phyloP scores from a whole-genome alignment of 2,113 vertebrate species.

The Lophura nycthemera region DNA sequence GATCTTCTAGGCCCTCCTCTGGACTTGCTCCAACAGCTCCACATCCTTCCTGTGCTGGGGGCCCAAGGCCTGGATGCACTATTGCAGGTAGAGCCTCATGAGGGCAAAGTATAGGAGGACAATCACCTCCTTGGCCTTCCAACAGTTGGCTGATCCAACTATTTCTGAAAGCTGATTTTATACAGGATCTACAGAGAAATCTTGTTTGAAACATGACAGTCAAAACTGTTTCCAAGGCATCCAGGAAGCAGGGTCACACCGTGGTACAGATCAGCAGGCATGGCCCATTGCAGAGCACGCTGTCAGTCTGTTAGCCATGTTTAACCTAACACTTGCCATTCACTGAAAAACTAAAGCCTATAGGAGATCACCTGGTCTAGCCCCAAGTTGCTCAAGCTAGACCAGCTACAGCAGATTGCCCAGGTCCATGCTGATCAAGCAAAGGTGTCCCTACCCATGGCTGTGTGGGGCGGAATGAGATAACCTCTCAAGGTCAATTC shows the following conservation, averaged over 20 bases:
- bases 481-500: not conserved
- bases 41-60: too few relatives aligned
- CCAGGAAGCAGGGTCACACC: not conserved
- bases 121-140: too few relatives aligned
- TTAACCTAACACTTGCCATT: not conserved
- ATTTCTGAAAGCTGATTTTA: not conserved
- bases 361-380: not conserved
- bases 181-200: not conserved
- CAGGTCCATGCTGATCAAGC: not conserved
- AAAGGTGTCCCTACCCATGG: not conserved
- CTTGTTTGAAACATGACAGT: not conserved
- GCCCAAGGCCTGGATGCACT: too few relatives aligned
- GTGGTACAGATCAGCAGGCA: not conserved
- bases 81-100: too few relatives aligned
- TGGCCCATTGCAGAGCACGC: fast-evolving
- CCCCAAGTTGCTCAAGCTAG: fast-evolving
- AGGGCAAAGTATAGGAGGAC: too few relatives aligned
- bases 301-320: fast-evolving
- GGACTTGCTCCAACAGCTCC: too few relatives aligned
- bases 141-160: not conserved
- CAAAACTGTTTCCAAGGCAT: not conserved
- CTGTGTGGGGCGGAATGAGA: not conserved
- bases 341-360: not conserved
- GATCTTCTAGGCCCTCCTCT: too few relatives aligned
- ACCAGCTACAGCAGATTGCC: not conserved